These are phyloP conservation scores for Carettochelys insculpta DNA, from an alignment of 2,113 vertebrate species.

Conservation along the genomic window DNA sequence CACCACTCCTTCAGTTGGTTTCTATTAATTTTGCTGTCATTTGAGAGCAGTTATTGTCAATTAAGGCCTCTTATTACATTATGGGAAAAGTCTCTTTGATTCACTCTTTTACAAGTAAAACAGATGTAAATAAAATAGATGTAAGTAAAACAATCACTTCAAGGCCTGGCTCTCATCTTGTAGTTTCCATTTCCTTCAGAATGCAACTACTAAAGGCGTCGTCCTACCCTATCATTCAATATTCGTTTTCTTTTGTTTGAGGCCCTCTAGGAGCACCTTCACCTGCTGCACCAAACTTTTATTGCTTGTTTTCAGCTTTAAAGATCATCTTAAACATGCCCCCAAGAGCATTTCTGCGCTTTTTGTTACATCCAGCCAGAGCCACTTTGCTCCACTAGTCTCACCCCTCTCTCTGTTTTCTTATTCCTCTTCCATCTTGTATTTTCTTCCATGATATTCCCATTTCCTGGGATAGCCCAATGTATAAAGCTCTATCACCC, in stretches of 20 bases:
- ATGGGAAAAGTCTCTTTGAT: background rate
- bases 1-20: background rate
- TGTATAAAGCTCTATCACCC: background rate
- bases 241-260: background rate
- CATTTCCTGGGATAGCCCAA: background rate
- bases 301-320: background rate
- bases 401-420: background rate
- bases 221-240: background rate
- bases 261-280: background rate
- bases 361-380: rapidly evolving
- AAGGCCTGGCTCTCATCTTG: background rate
- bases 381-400: background rate
- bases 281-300: background rate
- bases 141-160: background rate
- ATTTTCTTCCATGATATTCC: background rate
- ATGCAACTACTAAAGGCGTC: background rate
- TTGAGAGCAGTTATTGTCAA: background rate
- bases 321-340: background rate
- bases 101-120: background rate
- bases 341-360: background rate
- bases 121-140: background rate
- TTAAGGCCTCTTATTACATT: background rate
- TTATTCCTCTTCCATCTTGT: background rate
- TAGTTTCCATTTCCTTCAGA: background rate
- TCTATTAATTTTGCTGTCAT: background rate